These are phyloP conservation scores for Ellobium chinense DNA, from an alignment of 2,888 invertebrate genomes.

Conservation along the genomic window DNA sequence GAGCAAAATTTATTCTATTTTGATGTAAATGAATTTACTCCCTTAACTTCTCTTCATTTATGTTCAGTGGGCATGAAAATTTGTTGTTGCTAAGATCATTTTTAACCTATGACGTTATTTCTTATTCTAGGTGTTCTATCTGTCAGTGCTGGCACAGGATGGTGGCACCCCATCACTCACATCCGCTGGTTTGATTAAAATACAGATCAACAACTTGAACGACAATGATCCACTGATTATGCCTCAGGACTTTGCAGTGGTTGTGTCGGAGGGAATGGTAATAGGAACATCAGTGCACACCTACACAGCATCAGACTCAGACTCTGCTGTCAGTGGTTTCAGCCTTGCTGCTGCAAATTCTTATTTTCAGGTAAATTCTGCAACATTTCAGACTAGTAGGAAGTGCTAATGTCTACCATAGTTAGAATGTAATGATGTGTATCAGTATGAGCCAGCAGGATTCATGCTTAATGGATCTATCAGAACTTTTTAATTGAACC, in stretches of 20 bases:
- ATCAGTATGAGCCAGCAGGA: too few relatives aligned
- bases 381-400: too few relatives aligned
- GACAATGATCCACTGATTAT: conserved; percentile 67
- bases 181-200: conserved; percentile 55
- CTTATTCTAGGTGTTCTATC: conserved; percentile 28
- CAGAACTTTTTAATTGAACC: too few relatives aligned
- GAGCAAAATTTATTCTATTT: too few relatives aligned
- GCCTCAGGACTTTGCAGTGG: conserved; percentile 53
- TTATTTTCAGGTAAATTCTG: conserved; percentile 37
- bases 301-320: conserved; percentile 60
- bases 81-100: too few relatives aligned
- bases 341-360: conserved; percentile 7
- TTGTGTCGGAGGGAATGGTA: conserved; percentile 57
- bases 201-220: conserved; percentile 65
- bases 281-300: conserved; percentile 58
- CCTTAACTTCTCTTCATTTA: too few relatives aligned
- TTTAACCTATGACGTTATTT: too few relatives aligned
- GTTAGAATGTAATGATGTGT: too few relatives aligned
- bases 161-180: conserved; percentile 56
- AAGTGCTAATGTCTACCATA: too few relatives aligned
- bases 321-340: conserved; percentile 52
- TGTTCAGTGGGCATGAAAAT: too few relatives aligned
- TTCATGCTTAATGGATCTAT: too few relatives aligned
- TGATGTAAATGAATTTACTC: too few relatives aligned
- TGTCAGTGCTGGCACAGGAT: conserved; percentile 55